phyloP scores from a whole-genome alignment of 2,113 vertebrate species.

The Chlamydotis undulata region DNA sequence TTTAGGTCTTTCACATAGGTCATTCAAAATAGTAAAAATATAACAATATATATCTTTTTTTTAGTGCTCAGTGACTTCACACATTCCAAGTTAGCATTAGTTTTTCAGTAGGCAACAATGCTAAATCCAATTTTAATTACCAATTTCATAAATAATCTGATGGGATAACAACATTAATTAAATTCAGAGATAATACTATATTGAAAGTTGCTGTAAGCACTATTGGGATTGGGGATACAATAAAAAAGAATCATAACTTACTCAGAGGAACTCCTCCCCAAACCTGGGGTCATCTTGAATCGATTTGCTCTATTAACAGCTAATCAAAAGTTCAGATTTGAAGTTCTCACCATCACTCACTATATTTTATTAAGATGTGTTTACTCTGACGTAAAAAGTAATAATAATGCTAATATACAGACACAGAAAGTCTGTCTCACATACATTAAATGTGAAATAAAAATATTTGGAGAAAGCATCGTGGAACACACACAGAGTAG shows the following conservation, averaged over 20 bases:
- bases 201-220: not conserved
- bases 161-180: constrained; percentile 4
- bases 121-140: constrained; percentile 8
- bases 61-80: not conserved
- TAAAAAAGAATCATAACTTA: not conserved
- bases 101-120: not conserved
- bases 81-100: not conserved
- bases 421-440: not conserved
- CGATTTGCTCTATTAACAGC: not conserved
- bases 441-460: not conserved
- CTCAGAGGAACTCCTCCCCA: not conserved
- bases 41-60: not conserved
- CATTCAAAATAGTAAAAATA: not conserved
- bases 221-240: not conserved
- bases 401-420: not conserved
- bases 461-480: not conserved
- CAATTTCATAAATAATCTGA: not conserved
- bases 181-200: not conserved
- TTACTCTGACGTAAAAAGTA: not conserved
- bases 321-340: not conserved
- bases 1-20: not conserved
- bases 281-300: not conserved
- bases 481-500: not conserved
- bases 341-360: not conserved
- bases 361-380: not conserved